Percentiles rank a stretch among this genome's conserved stretches.
phyloP scores from a whole-genome alignment of 2,113 vertebrate species.

The Myotis brandtii region DNA sequence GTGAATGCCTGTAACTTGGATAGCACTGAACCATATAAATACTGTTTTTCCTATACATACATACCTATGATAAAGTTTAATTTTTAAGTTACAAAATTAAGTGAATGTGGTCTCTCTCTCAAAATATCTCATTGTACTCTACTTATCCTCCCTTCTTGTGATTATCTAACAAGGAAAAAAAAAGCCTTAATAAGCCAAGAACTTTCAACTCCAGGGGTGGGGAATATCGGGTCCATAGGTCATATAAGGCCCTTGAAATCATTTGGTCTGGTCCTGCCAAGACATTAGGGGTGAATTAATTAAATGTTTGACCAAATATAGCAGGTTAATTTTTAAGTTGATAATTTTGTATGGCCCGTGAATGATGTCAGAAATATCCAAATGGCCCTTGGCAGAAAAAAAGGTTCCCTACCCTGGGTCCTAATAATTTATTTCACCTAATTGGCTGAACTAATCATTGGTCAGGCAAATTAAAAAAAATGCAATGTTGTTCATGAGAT shows the following conservation, averaged over 20 bases:
- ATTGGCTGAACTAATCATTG: constrained; percentile 68
- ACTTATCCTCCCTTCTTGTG: background rate
- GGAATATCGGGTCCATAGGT: too few relatives aligned
- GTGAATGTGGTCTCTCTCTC: background rate
- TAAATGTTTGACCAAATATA: too few relatives aligned
- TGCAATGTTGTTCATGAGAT: constrained; percentile 82
- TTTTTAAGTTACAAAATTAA: background rate
- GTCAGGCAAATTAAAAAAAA: constrained; percentile 83
- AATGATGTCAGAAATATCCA: too few relatives aligned
- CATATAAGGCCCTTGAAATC: too few relatives aligned
- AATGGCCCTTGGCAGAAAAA: too few relatives aligned
- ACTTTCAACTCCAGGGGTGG: background rate
- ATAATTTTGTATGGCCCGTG: too few relatives aligned
- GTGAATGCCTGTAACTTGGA: background rate
- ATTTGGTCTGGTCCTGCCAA: too few relatives aligned
- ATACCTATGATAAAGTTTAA: background rate
- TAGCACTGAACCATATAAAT: background rate
- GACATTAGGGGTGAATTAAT: too few relatives aligned
- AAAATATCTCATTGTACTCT: background rate
- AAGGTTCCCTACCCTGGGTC: too few relatives aligned
- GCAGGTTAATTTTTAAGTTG: too few relatives aligned
- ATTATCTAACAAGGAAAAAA: background rate
- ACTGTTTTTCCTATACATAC: background rate
- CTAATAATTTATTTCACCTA: background rate
- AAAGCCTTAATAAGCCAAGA: background rate